Base-by-base conservation (phyloP, 2,113 vertebrate species). In the Jaculus jaculus region DNA sequence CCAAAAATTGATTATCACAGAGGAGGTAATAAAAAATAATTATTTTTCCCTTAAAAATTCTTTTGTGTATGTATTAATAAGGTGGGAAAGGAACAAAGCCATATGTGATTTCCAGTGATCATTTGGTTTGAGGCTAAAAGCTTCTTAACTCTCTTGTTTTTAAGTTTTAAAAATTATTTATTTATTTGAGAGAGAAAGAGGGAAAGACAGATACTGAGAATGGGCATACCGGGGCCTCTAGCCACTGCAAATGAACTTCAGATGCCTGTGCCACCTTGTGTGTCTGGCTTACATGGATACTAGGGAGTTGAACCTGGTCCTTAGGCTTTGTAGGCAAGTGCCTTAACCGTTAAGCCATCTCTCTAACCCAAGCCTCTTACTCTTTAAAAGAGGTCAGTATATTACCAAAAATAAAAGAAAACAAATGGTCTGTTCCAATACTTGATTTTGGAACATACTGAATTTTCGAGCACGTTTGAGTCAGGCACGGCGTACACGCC, bases 1-100 rank as follows among this genome's bases (percentile, higher is more conserved):
- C 73, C 99, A 99, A 97, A 98, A 89, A 93, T 98, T 99, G 94
- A 97, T 99, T 89, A 97, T 99, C 93, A 99, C 99, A 3, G 98
- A 99, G 91, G 98, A 99, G 99, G 99, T 99, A 97, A 97, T 98
- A 95, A 90, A 26, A 66, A 84, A 60, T 30, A 54, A 34, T 73
- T 84, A 71, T 60, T 95, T 96, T 93, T 9, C 23, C 24, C 74
- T 77, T 91, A 8, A 87, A 87, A 17, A 30, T 21, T 68, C 61
- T 42, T 92, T 28, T 58, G 7, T 87, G 21, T 81, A 17, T 80
- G 1, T 72, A 16, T 87, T 23, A 84, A 1, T 73, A 58, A 83
- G 12, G 30, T 88, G 20, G 65, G 80, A 75, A 58, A 61, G 51
- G 16, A 79, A 83, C 75, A 71, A 89, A 89, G 30, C 34, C n/a